phyloP scores from a whole-genome alignment of 2,113 vertebrate genomes.

The Butorides virescens region DNA sequence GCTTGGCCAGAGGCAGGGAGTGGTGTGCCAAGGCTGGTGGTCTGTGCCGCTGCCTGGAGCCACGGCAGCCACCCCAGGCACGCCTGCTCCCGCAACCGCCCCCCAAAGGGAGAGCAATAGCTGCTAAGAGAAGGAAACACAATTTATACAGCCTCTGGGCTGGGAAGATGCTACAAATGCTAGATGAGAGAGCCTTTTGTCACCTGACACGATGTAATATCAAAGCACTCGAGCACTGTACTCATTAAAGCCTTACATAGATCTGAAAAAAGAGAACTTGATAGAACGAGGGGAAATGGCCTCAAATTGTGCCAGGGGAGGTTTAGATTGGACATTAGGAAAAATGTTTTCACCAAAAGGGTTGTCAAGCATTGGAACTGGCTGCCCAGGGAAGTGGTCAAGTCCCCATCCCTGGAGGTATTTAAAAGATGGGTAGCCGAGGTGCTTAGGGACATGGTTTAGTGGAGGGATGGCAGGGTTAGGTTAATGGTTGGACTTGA shows the following conservation, averaged over 20 bases:
- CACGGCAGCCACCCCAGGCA: neutral
- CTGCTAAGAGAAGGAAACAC: neutral
- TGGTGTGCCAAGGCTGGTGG: neutral
- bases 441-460: too few species aligned
- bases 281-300: too few species aligned
- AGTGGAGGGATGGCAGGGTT: too few species aligned
- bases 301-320: too few species aligned
- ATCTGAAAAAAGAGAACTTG: neutral
- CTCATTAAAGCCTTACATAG: neutral
- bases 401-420: too few species aligned
- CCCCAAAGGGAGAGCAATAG: neutral
- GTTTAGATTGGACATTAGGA: too few species aligned
- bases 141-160: neutral
- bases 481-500: too few species aligned
- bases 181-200: neutral
- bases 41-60: neutral
- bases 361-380: too few species aligned
- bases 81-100: fast-evolving
- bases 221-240: fast-evolving
- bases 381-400: too few species aligned
- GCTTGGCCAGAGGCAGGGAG: neutral
- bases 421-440: too few species aligned
- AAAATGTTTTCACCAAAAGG: too few species aligned
- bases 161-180: fast-evolving
- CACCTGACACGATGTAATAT: neutral